These are phyloP conservation scores for Atta cephalotes DNA, from an alignment of 1,140 invertebrate species.

Conservation along the genomic window DNA sequence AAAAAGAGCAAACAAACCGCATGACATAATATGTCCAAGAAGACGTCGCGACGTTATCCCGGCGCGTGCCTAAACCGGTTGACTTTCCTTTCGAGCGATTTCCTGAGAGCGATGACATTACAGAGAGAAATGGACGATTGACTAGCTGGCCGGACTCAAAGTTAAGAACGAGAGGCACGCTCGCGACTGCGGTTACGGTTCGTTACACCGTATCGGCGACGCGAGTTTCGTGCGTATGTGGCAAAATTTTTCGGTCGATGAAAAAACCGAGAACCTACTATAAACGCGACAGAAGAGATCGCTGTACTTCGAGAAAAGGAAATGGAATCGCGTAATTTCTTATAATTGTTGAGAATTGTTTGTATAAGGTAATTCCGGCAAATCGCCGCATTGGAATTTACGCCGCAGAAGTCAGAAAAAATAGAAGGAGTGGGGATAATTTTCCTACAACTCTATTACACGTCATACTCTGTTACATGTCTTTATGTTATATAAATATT, in stretches of 20 bases:
- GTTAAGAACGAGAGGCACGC: constrained; percentile 59
- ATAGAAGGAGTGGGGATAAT: too few species aligned
- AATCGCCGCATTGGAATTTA: too few species aligned
- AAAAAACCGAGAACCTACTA: constrained; percentile 15
- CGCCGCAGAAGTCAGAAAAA: too few species aligned
- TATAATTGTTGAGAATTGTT: background rate
- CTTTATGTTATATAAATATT: too few species aligned
- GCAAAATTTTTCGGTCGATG: background rate
- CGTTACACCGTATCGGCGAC: constrained; percentile 46
- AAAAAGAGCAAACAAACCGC: constrained; percentile 34
- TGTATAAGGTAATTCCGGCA: too few species aligned
- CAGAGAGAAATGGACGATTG: background rate
- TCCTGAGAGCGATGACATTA: constrained; percentile 28
- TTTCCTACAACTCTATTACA: too few species aligned
- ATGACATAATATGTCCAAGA: constrained; percentile 47
- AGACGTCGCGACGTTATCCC: constrained; percentile 10
- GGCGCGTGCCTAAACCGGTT: constrained; percentile 45
- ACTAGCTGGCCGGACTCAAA: constrained; percentile 11
- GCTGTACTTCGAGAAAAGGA: background rate
- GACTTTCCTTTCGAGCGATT: constrained; percentile 53
- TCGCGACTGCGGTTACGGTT: constrained; percentile 50
- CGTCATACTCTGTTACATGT: too few species aligned
- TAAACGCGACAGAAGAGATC: background rate
- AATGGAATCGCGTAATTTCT: background rate
- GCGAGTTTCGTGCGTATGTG: constrained; percentile 34